Base-by-base conservation (phyloP, 2,888 invertebrate species). In the Erynnis tages region DNA sequence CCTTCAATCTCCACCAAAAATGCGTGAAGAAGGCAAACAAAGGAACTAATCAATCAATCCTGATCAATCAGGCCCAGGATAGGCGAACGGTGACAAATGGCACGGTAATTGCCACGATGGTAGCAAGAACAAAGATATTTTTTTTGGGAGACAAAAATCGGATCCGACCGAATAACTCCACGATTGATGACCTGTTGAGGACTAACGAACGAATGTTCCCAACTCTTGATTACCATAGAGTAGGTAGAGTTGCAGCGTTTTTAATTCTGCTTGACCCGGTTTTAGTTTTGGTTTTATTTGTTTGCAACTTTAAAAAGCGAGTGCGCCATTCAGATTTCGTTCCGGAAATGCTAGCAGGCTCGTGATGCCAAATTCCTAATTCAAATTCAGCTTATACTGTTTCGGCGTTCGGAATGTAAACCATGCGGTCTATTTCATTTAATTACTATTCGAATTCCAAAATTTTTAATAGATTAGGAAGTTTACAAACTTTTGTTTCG, bases 11-110 rank as follows among this genome's bases (percentile, higher is more conserved):
- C 8, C 17, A 19, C 30, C 29, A 38, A 14, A 45, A 48, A 48
- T 44, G 35, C 37, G 52, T 58, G 62, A 55, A 55, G 55, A 58
- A 55, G 58, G 58, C 58, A 65, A 63, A 60, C 62, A 64, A 76
- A 77, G 71, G 68, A 66, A 55, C 75, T 71, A 79, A 86, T 86
- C 85, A 81, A 87, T 88, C 87, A 84, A 83, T 83, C 83, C 76
- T 77, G 76, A 80, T 78, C 79, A 82, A 83, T 82, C 82, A 76
- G 75, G 73, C 68, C 62, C 58, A 66, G 69, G 63, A 68, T 71
- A 66, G 69, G 62, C 63, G 71, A 75, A 67, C 69, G 67, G 81
- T 84, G 88, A 88, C 87, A 87, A 87, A 88, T 83, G 83, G 73
- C 72, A 64, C 75, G 73, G 82, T 87, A 85, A 88, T 87, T 86